Evolutionary conservation across 2,797 vertebrate genomes (phyloP).

Genomic region (Etheostoma perlongum): DNA sequence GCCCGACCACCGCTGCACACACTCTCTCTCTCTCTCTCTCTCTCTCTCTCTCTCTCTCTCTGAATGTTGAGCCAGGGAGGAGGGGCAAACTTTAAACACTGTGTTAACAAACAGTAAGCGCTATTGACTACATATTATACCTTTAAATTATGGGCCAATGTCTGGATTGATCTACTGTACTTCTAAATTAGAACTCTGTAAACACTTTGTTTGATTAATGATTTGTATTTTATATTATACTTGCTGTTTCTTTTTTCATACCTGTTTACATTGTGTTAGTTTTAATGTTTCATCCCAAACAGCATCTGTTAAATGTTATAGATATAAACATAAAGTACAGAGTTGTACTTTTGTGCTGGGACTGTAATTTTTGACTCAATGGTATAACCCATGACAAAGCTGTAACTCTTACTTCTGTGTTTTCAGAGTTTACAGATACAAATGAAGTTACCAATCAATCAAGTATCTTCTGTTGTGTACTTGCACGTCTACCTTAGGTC

Average conservation of each 20-base stretch:
- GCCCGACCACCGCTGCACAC: too few relatives aligned
- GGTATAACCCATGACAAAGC: neutral
- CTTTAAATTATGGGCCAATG: neutral
- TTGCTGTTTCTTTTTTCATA: neutral
- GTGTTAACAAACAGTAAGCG: too few relatives aligned
- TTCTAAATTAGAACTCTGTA: neutral
- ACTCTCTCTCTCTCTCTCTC: too few relatives aligned
- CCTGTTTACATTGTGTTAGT: neutral
- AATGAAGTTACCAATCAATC: neutral
- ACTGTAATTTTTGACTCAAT: neutral
- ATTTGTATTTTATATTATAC: slow-evolving; percentile 13
- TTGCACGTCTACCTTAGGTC: slow-evolving; percentile 82
- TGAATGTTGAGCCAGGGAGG: too few relatives aligned
- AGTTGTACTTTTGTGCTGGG: neutral
- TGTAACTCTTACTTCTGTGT: slow-evolving; percentile 1
- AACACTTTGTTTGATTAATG: neutral
- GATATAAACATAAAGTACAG: neutral
- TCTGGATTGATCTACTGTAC: neutral
- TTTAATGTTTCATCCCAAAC: neutral
- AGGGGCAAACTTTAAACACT: too few relatives aligned
- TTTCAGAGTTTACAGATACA: neutral
- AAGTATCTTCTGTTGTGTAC: slow-evolving; percentile 5
- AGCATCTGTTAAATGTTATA: too few relatives aligned
- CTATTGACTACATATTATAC: too few relatives aligned
- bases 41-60: too few relatives aligned